These are phyloP conservation scores for Anarrhichthys ocellatus DNA, from an alignment of 2,113 vertebrate species.

Conservation along the genomic window DNA sequence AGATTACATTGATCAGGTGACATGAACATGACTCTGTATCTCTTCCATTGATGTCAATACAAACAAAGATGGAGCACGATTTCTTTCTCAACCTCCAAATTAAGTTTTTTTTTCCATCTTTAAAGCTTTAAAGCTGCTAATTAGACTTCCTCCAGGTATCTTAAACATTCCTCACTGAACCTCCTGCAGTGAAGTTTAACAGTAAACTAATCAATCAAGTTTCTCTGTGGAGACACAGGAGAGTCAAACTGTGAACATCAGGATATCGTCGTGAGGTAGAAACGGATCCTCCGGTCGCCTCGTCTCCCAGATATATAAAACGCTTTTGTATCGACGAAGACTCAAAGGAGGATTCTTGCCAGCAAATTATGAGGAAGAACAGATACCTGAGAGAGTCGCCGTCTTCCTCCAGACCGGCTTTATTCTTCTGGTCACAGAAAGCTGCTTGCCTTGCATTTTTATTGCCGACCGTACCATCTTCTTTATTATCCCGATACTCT, in stretches of 20 bases:
- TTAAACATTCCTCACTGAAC: too few relatives aligned
- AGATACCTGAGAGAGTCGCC: constrained; percentile 10
- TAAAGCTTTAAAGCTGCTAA: too few relatives aligned
- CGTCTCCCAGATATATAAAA: constrained; percentile 10
- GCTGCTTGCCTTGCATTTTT: constrained; percentile 43
- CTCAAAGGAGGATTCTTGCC: constrained; percentile 15
- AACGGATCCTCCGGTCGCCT: not conserved
- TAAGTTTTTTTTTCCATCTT: too few relatives aligned
- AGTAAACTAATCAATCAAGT: not conserved
- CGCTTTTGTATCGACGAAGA: constrained; percentile 8
- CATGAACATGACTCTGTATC: too few relatives aligned
- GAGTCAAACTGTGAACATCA: not conserved
- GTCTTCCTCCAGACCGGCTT: constrained; percentile 6
- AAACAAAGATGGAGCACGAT: too few relatives aligned
- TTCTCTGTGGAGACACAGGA: not conserved
- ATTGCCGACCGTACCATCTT: constrained; percentile 23
- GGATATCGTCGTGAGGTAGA: not conserved
- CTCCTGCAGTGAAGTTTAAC: not conserved
- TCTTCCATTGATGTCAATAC: too few relatives aligned
- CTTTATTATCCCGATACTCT: constrained; percentile 44
- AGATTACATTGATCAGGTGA: too few relatives aligned
- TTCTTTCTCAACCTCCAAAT: too few relatives aligned
- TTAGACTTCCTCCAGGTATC: too few relatives aligned
- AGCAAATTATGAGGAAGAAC: constrained; percentile 19
- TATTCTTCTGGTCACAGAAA: constrained; percentile 37